Evolutionary conservation across 2,113 vertebrate species (phyloP), one percentile per base, ranked within the genome.

Genomic region (Melanotaenia duboulayi): DNA sequence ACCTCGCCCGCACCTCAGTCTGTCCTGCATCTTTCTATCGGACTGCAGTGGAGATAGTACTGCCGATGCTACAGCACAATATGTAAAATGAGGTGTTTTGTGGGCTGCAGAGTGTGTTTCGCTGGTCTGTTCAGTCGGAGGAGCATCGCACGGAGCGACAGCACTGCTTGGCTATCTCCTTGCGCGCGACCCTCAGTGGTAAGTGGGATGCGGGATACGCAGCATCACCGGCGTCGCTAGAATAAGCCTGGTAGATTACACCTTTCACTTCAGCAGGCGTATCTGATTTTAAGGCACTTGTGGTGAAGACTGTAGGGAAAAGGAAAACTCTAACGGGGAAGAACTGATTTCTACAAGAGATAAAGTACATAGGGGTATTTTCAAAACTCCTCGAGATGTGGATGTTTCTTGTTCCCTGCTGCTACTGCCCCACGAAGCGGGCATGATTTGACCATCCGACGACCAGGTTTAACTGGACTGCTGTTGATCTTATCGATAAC

Each of bases 161-260:
- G 46, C 67, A 39, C 78, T 78, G 71, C 63, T 66, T 51, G 22
- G 28, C 59, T 70, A 35, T 46, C 24, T 42, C 17, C 56, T 61
- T 78, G 72, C 80, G 71, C 76, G 78, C 79, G 71, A 57, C 46
- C 48, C 51, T 84, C 70, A 1, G 54, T n/a, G 42, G 49, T 42
- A 49, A 66, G 63, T 66, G 78, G 81, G 82, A 84, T 87, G 82
- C 85, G 54, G 88, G 82, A 84, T 77, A 56, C 86, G 88, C 88
- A 87, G 80, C 85, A 67, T 79, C 86, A 71, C 83, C 63, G 78
- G 76, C 11, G 23, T 35, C 71, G 48, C 67, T 74, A 61, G 42
- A 74, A 74, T 22, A 54, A 83, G 19, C 80, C 72, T 14, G 62
- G 60, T 17, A 63, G 55, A 67, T 6, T 6, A 73, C 60, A 84